A percentile compares a stretch with the other conserved stretches of the same genome.
These are phyloP conservation scores for Neodiprion lecontei DNA, from an alignment of 1,140 invertebrate genomes.

Conservation along the genomic window DNA sequence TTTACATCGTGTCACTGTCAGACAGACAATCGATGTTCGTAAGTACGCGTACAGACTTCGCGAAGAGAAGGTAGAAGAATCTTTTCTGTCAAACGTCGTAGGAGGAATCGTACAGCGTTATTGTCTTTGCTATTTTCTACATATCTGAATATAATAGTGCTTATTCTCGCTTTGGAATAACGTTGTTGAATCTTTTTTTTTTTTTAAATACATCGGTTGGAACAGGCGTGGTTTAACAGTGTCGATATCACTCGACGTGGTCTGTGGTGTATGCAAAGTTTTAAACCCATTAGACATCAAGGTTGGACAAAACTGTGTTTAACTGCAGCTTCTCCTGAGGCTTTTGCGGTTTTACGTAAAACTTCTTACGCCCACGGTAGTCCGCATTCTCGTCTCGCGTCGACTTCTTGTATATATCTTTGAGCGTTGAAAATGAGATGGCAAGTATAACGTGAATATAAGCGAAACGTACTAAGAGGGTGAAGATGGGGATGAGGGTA, in stretches of 20 bases:
- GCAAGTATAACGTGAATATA: neutral
- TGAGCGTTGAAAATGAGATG: too few relatives aligned
- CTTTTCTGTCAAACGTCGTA: neutral
- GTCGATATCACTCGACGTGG: slow-evolving; percentile 25
- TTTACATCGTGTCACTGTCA: slow-evolving; percentile 57
- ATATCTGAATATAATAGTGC: too few relatives aligned
- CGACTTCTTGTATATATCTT: neutral
- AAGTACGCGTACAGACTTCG: neutral
- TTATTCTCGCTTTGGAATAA: too few relatives aligned
- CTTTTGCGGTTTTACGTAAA: slow-evolving; percentile 49
- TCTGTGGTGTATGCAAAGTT: slow-evolving; percentile 50
- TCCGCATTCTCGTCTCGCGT: slow-evolving; percentile 15
- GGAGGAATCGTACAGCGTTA: neutral
- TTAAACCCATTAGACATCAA: slow-evolving; percentile 32
- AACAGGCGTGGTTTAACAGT: neutral
- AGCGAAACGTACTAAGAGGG: neutral
- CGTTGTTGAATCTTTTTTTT: too few relatives aligned
- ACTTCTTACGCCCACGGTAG: slow-evolving; percentile 34
- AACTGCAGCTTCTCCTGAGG: slow-evolving; percentile 34
- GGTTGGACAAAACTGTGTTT: slow-evolving; percentile 8
- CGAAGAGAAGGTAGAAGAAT: neutral
- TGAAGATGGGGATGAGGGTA: too few relatives aligned
- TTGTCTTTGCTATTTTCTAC: neutral
- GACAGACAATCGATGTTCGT: neutral
- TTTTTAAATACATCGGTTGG: neutral